A percentile compares a stretch with the other conserved stretches of the same genome.
Conservation (phyloP, 2,888 invertebrate species). For the Idaea biselata region DNA sequence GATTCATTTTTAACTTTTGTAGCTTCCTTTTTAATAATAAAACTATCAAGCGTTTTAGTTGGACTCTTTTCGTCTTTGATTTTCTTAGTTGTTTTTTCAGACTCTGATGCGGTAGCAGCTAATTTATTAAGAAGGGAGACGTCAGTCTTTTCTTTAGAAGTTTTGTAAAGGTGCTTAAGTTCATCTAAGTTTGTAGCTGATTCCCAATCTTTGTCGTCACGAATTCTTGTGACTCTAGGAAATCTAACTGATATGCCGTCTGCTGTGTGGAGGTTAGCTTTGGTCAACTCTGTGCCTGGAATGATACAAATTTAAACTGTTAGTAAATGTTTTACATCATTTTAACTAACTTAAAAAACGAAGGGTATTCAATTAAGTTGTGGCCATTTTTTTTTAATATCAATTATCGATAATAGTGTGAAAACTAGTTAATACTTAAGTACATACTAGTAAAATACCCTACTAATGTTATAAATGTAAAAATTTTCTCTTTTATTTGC, state of each 20-base stretch:
- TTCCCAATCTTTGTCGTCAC: slow-evolving; percentile 92
- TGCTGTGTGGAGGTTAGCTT: slow-evolving; percentile 93
- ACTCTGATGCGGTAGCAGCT: slow-evolving; percentile 47
- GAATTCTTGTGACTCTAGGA: slow-evolving; percentile 91
- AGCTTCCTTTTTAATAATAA: slow-evolving; percentile 11
- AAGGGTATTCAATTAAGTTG: too few species aligned
- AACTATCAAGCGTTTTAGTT: slow-evolving; percentile 19
- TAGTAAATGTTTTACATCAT: neutral
- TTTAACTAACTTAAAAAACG: too few species aligned
- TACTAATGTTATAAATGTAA: too few species aligned
- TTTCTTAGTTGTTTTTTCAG: slow-evolving; percentile 49
- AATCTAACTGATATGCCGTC: slow-evolving; percentile 96
- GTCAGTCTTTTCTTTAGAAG: slow-evolving; percentile 84
- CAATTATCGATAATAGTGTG: too few species aligned
- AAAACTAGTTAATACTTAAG: too few species aligned
- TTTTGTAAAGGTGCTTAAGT: slow-evolving; percentile 84
- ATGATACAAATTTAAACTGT: neutral
- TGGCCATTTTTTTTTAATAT: too few species aligned
- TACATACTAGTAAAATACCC: too few species aligned
- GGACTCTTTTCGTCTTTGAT: slow-evolving; percentile 43
- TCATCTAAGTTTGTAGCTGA: slow-evolving; percentile 90
- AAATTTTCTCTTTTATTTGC: too few species aligned
- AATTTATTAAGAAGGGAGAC: slow-evolving; percentile 77
- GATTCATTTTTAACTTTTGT: slow-evolving; percentile 12
- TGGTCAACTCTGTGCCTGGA: slow-evolving; percentile 87